phyloP scores from a whole-genome alignment of 2,888 invertebrate genomes.

The Eupeodes latifasciatus region DNA sequence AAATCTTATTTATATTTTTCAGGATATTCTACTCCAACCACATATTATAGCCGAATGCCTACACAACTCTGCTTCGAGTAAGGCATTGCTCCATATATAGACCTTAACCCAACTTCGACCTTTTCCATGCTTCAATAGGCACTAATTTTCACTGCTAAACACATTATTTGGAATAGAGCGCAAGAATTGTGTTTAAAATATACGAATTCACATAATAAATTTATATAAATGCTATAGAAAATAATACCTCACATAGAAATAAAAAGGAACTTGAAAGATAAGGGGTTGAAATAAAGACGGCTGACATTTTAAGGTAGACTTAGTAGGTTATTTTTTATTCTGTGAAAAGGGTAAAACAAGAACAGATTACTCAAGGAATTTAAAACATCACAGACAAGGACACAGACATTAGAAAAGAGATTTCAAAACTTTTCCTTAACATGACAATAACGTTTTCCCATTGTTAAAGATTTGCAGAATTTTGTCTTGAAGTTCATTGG shows the following conservation, averaged over 20 bases:
- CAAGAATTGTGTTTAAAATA: constrained; percentile 1
- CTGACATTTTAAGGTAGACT: constrained; percentile 16
- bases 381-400: neutral
- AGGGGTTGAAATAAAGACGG: constrained; percentile 1
- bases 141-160: constrained; percentile 45
- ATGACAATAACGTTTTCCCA: neutral
- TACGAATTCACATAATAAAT: constrained; percentile 7
- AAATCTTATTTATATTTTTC: constrained; percentile 13
- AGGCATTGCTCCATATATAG: neutral
- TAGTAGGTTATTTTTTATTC: neutral
- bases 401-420: too few species aligned
- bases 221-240: neutral
- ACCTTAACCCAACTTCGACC: constrained; percentile 5
- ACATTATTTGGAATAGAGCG: constrained; percentile 30
- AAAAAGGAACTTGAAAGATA: neutral
- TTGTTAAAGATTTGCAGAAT: neutral
- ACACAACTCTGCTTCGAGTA: neutral
- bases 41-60: too few species aligned
- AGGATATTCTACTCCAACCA: neutral
- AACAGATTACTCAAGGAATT: neutral
- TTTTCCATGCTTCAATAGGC: constrained; percentile 34
- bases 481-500: neutral
- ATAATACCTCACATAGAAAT: neutral
- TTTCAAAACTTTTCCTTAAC: neutral
- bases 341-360: constrained; percentile 1